These are phyloP conservation scores for Gorsachius magnificus DNA, from an alignment of 2,797 vertebrate genomes.

Conservation along the genomic window DNA sequence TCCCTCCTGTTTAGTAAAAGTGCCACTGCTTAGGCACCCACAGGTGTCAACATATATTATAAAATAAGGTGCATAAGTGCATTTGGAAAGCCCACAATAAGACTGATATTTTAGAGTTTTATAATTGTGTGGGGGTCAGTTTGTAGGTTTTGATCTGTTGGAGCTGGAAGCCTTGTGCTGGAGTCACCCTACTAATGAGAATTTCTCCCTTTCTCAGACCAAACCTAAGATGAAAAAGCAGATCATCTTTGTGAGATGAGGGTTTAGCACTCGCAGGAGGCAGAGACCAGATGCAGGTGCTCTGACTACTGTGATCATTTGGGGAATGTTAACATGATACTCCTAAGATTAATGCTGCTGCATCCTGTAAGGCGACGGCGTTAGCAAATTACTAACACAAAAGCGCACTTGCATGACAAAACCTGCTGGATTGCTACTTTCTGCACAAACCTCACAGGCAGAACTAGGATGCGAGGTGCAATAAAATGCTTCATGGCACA, in stretches of 20 bases:
- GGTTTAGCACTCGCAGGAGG: background rate
- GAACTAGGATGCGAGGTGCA: background rate
- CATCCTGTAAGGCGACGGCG: background rate
- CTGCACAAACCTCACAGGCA: background rate
- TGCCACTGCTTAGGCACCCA: background rate
- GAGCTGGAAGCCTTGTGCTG: background rate
- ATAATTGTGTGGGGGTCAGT: background rate
- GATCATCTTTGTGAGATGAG: background rate
- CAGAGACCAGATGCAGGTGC: background rate
- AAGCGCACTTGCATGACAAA: background rate
- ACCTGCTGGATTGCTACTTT: background rate
- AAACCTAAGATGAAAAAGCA: background rate
- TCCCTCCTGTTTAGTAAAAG: background rate
- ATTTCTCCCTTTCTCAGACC: background rate
- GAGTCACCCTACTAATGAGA: background rate
- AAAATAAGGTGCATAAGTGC: background rate
- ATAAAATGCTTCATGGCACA: background rate
- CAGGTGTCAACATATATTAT: background rate
- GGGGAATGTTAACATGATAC: background rate
- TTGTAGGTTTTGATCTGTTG: background rate
- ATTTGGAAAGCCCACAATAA: background rate
- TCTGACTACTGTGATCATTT: background rate
- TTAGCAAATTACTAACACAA: slow-evolving; percentile 19
- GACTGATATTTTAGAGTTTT: background rate
- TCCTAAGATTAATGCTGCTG: slow-evolving; percentile 20